Conservation (phyloP, 2,113 vertebrate genomes). For the Oryzias celebensis region DNA sequence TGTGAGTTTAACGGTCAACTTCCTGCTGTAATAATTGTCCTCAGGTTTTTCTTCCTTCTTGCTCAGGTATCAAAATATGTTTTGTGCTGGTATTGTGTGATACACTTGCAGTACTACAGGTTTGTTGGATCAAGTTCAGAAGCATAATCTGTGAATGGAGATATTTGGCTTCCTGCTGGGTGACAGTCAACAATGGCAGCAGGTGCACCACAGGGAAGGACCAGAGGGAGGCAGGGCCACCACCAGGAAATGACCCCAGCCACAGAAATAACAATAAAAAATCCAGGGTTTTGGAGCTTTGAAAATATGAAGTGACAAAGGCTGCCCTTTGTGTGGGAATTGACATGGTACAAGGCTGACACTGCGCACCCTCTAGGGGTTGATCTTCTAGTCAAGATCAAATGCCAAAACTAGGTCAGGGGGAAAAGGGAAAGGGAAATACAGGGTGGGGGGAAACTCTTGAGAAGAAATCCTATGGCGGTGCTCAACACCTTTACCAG, state of each 20-base stretch:
- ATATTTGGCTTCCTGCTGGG: slow-evolving; percentile 46
- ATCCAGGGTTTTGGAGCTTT: slow-evolving; percentile 63
- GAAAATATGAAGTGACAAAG: slow-evolving; percentile 82
- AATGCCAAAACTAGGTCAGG: slow-evolving; percentile 82
- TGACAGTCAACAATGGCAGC: slow-evolving; percentile 61
- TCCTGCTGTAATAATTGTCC: no score
- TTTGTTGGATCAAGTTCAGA: slow-evolving; percentile 3
- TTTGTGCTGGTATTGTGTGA: neutral
- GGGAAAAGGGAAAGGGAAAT: slow-evolving; percentile 52
- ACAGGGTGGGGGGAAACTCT: slow-evolving; percentile 3
- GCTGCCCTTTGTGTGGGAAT: slow-evolving; percentile 77
- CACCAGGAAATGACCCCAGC: slow-evolving; percentile 65
- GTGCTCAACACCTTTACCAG: slow-evolving; percentile 17
- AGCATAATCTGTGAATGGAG: slow-evolving; percentile 31
- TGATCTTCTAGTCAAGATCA: slow-evolving; percentile 80
- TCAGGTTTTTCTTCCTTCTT: no score
- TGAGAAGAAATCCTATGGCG: slow-evolving; percentile 16
- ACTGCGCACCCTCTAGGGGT: slow-evolving; percentile 78
- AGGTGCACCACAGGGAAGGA: slow-evolving; percentile 60
- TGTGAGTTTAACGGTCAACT: no score
- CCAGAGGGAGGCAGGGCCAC: slow-evolving; percentile 36
- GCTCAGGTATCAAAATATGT: no score
- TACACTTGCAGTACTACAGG: neutral
- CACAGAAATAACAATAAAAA: slow-evolving; percentile 64
- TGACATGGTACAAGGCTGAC: slow-evolving; percentile 76